These are phyloP conservation scores for Ctenopoma multispine DNA, from an alignment of 2,797 vertebrate species.

Conservation along the genomic window DNA sequence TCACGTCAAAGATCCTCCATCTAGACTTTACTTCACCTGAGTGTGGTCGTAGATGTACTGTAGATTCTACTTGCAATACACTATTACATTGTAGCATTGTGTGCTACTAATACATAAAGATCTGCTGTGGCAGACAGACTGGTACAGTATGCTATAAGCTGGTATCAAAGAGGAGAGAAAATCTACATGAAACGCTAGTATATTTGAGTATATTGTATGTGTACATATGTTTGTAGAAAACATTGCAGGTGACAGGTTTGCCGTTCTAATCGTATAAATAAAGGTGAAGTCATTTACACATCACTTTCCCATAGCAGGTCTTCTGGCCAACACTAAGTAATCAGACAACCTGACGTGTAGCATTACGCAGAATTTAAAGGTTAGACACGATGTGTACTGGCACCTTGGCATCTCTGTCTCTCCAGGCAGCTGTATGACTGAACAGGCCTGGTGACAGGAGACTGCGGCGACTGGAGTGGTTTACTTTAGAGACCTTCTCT, in stretches of 20 bases:
- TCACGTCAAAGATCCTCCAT: no score
- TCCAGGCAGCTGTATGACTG: slow-evolving; percentile 56
- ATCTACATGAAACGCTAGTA: background rate
- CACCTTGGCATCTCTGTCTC: slow-evolving; percentile 72
- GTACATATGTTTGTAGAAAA: background rate
- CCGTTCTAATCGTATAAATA: background rate
- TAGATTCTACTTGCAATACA: no score
- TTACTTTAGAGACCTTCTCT: slow-evolving; percentile 59
- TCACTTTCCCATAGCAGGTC: slow-evolving; percentile 30
- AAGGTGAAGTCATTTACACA: background rate
- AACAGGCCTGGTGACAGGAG: slow-evolving; percentile 60
- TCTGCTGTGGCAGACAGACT: background rate
- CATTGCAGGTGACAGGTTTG: background rate
- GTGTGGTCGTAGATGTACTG: no score
- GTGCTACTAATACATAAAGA: background rate
- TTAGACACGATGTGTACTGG: slow-evolving; percentile 73
- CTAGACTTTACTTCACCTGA: no score
- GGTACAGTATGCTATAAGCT: background rate
- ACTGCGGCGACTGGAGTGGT: slow-evolving; percentile 58
- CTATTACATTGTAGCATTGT: no score
- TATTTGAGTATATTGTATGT: background rate
- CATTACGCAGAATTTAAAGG: slow-evolving; percentile 73
- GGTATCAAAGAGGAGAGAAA: background rate
- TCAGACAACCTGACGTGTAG: slow-evolving; percentile 36
- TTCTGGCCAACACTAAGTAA: slow-evolving; percentile 26